Percentiles rank a stretch among this genome's conserved stretches.
Evolutionary conservation across 2,797 vertebrate species (phyloP).

Genomic region (Artibeus lituratus): DNA sequence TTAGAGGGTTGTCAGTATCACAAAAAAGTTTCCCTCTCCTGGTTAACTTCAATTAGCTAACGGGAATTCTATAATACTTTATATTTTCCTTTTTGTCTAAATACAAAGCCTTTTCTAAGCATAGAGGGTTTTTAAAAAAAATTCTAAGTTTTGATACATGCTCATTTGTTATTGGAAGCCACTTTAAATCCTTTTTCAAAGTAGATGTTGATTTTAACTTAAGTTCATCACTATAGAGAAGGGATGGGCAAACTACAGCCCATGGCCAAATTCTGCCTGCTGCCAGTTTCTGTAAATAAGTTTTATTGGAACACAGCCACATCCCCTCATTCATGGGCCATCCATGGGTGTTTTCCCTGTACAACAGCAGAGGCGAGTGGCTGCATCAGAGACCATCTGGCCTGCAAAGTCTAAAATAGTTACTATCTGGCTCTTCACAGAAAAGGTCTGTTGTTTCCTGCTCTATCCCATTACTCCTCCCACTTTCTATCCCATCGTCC

Average conservation of each 20-base stretch:
- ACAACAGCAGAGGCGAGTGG: neutral
- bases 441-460: neutral
- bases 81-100: neutral
- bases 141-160: neutral
- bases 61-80: neutral
- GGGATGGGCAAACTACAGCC: neutral
- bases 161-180: neutral
- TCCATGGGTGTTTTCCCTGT: neutral
- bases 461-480: neutral
- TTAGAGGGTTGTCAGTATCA: neutral
- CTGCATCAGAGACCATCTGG: neutral
- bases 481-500: neutral
- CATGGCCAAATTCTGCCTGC: neutral
- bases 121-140: neutral
- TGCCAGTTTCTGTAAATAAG: neutral
- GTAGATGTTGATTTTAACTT: neutral
- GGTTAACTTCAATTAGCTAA: neutral
- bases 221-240: neutral
- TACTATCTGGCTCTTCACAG: neutral
- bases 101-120: constrained; percentile 7
- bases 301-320: neutral
- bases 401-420: neutral
- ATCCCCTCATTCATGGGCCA: neutral
- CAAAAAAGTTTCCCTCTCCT: neutral
- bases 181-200: neutral